Evolutionary conservation across 2,888 invertebrate species (phyloP), one percentile per base, ranked within the genome.

Genomic region (Orthosia gracilis): DNA sequence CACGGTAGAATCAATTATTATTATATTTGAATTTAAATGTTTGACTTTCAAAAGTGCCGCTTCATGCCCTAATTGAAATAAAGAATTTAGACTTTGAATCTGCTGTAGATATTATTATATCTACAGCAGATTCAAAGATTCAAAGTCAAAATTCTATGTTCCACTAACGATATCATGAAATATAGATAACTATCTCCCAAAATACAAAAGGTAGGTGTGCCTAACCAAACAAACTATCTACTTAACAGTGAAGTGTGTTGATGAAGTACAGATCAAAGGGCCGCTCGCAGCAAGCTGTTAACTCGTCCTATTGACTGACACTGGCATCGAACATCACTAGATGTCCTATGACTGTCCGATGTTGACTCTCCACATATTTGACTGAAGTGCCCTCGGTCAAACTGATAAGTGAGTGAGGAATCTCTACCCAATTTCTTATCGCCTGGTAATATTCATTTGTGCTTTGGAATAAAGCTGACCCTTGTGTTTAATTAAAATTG

Each of bases 201-300:
- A 80, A 52, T 23, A 80, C 64, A 52, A 75, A 47, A 50, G 49
- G 50, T 45, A 55, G 17, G 7, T n/a, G 40, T 49, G 21, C 52
- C 45, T 73, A 66, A 58, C 31, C 52, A 70, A 77, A 58, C 70
- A 72, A 77, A 83, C 58, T 69, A 76, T 67, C 64, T 66, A 72
- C 49, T 59, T 76, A 78, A 73, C 71, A 66, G 75, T 79, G 65
- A 71, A 79, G 69, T 73, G 75, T 61, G 69, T 78, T 76, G 76
- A 84, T 84, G 64, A 82, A 82, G 78, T 74, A 66, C 47, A 76
- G 74, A 86, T 85, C 80, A 86, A 86, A 86, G 79, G 66, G 73
- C 69, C 87, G 85, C 72, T 77, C 76, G 68, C 77, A 74, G 69
- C 63, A 70, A 77, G 66, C 69, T 64, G 84, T 77, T 76, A 79